Evolutionary conservation across 1,140 invertebrate species (phyloP).

Genomic region (Pseudobourletiella spinata): DNA sequence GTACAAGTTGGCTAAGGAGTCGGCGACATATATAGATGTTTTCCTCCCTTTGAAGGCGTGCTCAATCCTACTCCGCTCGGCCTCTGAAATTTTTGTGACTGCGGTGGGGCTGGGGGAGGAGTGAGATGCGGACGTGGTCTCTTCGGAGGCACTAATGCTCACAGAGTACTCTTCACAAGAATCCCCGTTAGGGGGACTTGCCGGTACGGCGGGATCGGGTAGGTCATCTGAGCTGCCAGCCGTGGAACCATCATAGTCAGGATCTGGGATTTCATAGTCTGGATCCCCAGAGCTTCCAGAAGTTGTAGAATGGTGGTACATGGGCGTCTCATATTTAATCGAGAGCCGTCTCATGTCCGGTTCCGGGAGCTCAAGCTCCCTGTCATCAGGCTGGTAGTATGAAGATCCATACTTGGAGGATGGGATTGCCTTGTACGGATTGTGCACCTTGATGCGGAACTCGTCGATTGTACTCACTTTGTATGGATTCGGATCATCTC

Average conservation of each 20-base stretch:
- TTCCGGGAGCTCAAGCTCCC: neutral
- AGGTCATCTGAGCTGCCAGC: conserved; percentile 25
- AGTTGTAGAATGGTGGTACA: conserved; percentile 9
- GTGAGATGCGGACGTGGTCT: neutral
- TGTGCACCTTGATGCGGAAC: conserved; percentile 29
- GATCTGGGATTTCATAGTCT: conserved; percentile 31
- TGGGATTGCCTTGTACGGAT: conserved; percentile 23
- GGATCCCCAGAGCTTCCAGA: neutral
- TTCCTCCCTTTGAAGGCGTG: conserved; percentile 68
- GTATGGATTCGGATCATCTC: conserved; percentile 36
- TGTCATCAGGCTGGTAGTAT: conserved; percentile 4
- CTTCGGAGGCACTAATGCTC: conserved; percentile 3
- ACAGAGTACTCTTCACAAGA: conserved; percentile 27
- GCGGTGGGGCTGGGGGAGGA: neutral
- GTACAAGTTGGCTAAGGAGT: conserved; percentile 69
- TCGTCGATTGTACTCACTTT: conserved; percentile 33
- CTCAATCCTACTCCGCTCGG: conserved; percentile 65
- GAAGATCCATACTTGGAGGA: neutral
- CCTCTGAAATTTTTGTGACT: conserved; percentile 48
- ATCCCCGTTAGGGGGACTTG: neutral
- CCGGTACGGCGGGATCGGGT: neutral
- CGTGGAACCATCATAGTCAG: conserved; percentile 29
- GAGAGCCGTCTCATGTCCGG: neutral
- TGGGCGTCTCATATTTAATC: conserved; percentile 7
- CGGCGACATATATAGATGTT: conserved; percentile 67